Evolutionary conservation across 1,140 invertebrate genomes (phyloP), one percentile per base, ranked within the genome.

Genomic region (Polypedilum pembai): DNA sequence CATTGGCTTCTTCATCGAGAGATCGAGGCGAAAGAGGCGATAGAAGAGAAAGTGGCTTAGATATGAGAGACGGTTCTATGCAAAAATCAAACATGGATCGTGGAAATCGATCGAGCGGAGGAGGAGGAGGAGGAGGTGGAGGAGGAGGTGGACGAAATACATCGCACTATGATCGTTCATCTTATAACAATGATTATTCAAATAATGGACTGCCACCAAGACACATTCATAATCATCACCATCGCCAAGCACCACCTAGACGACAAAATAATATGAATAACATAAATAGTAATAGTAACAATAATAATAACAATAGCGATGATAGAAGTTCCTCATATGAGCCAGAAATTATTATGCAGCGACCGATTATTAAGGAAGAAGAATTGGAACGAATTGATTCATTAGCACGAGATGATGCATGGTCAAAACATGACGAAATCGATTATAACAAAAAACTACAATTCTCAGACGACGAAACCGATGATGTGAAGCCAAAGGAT

Each of bases 361-460:
- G 92, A 73, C 93, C 94, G 41, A 96, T 98, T 73, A 94, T 98
- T 72, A 92, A 92, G 75, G 93, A 96, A 79, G 94, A 96, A 81
- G 94, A 96, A 82, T 86, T 98, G 74, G 93, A 91, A 78, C 90
- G 91, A 75, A 92, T 97, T 87, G 94, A 96, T 83, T 92, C 96
- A 79, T 92, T 96, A 76, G 88, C 92, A 41, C 87, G 91, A 78
- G 93, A 94, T 80, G 90, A 92, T 78, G 93, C 94, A 74, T 98
- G 95, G 95, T 91, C 92, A 24, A 89, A 90, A 76, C 90, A 94
- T 76, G 94, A 94, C 82, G 94, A 96, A 80, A 94, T 97, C 80
- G 95, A 97, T 84, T 98, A 96, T 82, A 94, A 95, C 85, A 93
- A 95, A 85, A 96, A 96, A 84, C 84, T 98, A 76, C 90, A 92